Evolutionary conservation across 1,140 invertebrate genomes (phyloP).

Genomic region (Rhopalosiphum padi): DNA sequence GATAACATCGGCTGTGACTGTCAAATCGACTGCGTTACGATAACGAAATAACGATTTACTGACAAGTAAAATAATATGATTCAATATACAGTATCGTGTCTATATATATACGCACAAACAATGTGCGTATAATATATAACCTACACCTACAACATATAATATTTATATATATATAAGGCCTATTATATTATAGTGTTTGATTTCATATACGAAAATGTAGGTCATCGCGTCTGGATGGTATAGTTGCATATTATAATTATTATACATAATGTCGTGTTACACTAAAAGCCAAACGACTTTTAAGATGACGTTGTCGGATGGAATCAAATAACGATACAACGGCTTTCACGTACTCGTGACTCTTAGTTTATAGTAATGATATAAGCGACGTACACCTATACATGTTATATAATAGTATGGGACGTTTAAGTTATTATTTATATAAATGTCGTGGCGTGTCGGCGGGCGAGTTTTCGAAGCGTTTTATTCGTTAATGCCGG

Average conservation of each 20-base stretch:
- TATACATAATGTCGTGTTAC: background rate
- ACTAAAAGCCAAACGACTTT: background rate
- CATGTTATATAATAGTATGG: no score
- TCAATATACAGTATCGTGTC: background rate
- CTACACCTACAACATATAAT: background rate
- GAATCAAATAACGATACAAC: background rate
- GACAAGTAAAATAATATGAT: slow-evolving; percentile 17
- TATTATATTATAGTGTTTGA: background rate
- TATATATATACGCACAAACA: background rate
- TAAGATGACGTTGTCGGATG: background rate
- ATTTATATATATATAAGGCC: no score
- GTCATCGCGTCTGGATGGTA: background rate
- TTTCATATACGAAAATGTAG: background rate
- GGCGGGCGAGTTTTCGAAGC: no score
- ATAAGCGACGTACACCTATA: no score
- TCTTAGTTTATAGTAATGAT: no score
- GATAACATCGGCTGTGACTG: background rate
- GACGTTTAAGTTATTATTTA: no score
- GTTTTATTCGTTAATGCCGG: no score
- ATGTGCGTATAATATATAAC: background rate
- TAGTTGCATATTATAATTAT: background rate
- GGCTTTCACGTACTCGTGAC: background rate
- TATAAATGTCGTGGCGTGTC: no score
- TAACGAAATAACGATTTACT: slow-evolving; percentile 17
- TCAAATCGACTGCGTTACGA: background rate